Evolutionary conservation across 2,797 vertebrate species (phyloP), one percentile per base, ranked within the genome.

Genomic region (Lophotriccus pileatus): DNA sequence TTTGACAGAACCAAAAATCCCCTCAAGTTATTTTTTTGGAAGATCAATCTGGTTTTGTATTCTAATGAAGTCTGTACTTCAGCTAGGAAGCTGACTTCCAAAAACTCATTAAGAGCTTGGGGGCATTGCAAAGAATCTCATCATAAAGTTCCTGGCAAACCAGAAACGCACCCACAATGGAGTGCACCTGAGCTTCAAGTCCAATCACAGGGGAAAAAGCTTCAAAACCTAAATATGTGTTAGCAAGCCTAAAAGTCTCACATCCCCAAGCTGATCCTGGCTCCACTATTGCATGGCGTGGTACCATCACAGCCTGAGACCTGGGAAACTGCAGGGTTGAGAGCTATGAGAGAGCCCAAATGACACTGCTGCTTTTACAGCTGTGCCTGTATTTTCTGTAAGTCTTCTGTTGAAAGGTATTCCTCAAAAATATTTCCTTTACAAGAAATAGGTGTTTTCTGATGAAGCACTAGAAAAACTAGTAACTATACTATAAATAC

Each of bases 301-400:
- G 28, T 41, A 36, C 12, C 30, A 19, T 19, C 53, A 34, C 25
- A 14, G 44, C 6, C 62, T 47, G 66, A 68, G 43, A 22, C 53
- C 9, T 53, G n/a, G 24, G 43, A 68, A 64, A 22, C 21, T 44
- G 16, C 1, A 4, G 37, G 14, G 4, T 27, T 0, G 0, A 16
- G 46, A 74, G 22, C 64, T 86, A 5, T 22, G 64, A 67, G 25
- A 20, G 24, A 78, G 39, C 19, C 41, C 60, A 32, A 64, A 21
- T 30, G 25, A 44, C 59, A 43, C 15, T 18, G 22, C 34, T 84
- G 25, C 58, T 72, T 56, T 68, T 44, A 34, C 32, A 80, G 24
- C 60, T 58, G 10, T 81, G 55, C 34, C 46, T 68, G 2, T 60
- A 24, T 34, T 79, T 94, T 94, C 59, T 76, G 14, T 69, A 28